Evolutionary conservation across 2,888 invertebrate species (phyloP), one percentile per base, ranked within the genome.

Genomic region (Melieria omissa): DNA sequence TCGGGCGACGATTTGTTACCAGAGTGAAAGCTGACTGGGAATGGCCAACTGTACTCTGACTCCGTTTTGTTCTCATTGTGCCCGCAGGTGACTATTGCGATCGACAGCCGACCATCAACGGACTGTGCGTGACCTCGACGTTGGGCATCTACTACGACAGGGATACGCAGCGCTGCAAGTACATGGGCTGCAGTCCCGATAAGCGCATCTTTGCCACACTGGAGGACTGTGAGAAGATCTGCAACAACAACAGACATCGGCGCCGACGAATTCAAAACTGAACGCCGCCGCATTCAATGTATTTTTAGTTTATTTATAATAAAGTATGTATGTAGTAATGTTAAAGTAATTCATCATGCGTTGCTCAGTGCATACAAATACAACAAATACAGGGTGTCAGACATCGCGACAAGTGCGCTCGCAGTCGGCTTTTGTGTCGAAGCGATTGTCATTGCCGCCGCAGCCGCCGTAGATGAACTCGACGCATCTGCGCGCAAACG

Each of bases 361-460:
- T 29, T 29, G 29, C 29, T 29, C 29, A 29, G 2, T 29, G 29
- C 29, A 29, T 29, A 29, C 29, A 29, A 29, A 29, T 29, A 29
- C 29, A 29, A 29, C 29, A 29, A 29, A 29, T 29, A 29, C 29
- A 29, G 29, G 29, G 1, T 29, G 29, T 29, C 14, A 65, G 42
- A 72, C 54, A 54, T 70, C 74, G n/a, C 74, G 74, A 47, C 72
- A 74, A 9, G 58, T 65, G 54, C 88, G 86, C 72, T 88, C 89
- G 79, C 93, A 93, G 73, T 92, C 91, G 14, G 90, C 89, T 47
- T 87, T 86, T 0, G 90, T 89, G 61, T 90, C 88, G 83, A 95
- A 95, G 81, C 93, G 93, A 84, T 95, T 95, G 77, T 90, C 89
- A 82, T 94, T 95, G 16, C 94, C 95, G 65, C 92, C 88, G 78